phyloP scores from a whole-genome alignment of 2,797 vertebrate species.

The Bradypodion pumilum region DNA sequence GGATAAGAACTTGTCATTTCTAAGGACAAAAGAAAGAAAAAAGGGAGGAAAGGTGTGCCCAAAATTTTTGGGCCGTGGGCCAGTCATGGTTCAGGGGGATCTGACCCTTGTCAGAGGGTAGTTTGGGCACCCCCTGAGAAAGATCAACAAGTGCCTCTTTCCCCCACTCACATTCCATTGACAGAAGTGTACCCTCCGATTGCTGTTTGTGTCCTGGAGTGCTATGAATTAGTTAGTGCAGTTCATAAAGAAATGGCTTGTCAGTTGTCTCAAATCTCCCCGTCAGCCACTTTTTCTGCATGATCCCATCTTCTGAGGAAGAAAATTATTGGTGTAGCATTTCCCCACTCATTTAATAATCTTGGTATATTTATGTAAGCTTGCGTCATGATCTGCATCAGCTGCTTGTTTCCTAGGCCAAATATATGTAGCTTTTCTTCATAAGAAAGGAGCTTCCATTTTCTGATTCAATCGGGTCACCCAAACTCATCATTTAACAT shows the following conservation, averaged over 20 bases:
- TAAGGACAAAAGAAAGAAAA: neutral
- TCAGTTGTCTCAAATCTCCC: neutral
- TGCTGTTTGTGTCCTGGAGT: neutral
- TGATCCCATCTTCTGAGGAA: neutral
- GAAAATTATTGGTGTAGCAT: neutral
- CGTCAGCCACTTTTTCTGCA: conserved; percentile 7
- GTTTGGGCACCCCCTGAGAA: too few species aligned
- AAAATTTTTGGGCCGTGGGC: too few species aligned
- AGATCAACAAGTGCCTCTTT: too few species aligned
- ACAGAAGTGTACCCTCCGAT: neutral
- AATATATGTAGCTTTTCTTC: neutral
- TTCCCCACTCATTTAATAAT: neutral
- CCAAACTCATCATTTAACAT: neutral
- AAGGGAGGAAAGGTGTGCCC: too few species aligned
- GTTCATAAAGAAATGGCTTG: neutral
- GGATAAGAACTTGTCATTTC: neutral
- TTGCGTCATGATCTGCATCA: neutral
- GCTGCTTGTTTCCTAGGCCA: neutral
- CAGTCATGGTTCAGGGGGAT: too few species aligned
- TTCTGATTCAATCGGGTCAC: neutral
- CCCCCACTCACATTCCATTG: neutral
- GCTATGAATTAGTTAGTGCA: neutral
- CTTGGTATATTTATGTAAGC: neutral
- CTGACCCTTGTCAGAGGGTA: too few species aligned
- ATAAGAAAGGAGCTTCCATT: neutral